Evolutionary conservation across 2,888 invertebrate genomes (phyloP), one percentile per base, ranked within the genome.

Genomic region (Prosapia bicincta): DNA sequence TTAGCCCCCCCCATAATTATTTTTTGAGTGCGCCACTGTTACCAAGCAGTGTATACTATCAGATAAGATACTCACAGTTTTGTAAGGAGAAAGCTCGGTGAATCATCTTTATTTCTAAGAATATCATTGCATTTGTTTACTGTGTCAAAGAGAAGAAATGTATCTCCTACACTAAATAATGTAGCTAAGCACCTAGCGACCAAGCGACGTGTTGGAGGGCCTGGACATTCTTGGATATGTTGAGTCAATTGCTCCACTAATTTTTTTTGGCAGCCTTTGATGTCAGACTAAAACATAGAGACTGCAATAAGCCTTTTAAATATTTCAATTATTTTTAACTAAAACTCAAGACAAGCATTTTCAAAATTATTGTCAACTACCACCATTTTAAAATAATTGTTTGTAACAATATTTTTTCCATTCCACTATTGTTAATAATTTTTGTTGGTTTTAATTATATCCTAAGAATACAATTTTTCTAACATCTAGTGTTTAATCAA

Each of bases 91-190:
- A 96, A 97, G 81, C 96, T 96, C 0, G 97, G 97, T 0, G 98
- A 98, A 85, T 99, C 99, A 88, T 99, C 99, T 84, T 97, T 98
- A 82, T 95, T 96, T 85, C 95, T 96, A 76, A 99, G 89, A 80
- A 98, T 94, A 83, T 99, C 99, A 87, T 99, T 99, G 87, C 99
- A 99, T 82, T 95, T 94, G 86, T 99, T 99, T 74, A 99, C 97
- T 1, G 98, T 97, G 82, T 98, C 97, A 85, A 99, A 99, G 66
- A 99, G 89, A 76, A 96, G 88, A 85, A 98, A 98, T 43, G 99
- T 97, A 85, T 99, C 99, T 0, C 99, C 99, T 20, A 99, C 97
- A 78, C 96, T 96, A 87, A 98, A 99, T 66, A 99, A 87, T 0
- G 96, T 97, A 0, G 98, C 97, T 79, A 98, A 87, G 83, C 96